phyloP scores from a whole-genome alignment of 2,888 invertebrate genomes.

The Platycnemis pennipes region DNA sequence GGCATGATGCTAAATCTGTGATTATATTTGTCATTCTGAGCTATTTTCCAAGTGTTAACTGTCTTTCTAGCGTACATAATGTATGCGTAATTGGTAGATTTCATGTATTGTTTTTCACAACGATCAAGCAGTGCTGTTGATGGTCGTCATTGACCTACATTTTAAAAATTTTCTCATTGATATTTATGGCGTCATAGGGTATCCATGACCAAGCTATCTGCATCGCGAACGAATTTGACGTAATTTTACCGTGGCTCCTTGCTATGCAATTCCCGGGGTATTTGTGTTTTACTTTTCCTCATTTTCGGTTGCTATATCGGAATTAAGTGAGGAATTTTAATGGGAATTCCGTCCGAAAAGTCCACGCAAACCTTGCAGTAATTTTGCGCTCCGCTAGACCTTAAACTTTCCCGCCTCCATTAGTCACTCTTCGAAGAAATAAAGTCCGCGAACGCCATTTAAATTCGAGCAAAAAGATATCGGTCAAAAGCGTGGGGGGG shows the following conservation, averaged over 20 bases:
- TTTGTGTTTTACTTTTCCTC: background rate
- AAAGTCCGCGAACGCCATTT: background rate
- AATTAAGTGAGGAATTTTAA: conserved; percentile 1
- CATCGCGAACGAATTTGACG: background rate
- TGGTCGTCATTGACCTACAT: no score
- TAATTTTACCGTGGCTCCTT: background rate
- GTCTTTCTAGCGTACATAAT: no score
- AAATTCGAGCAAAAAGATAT: background rate
- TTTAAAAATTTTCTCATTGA: background rate
- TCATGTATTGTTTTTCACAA: no score
- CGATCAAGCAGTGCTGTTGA: no score
- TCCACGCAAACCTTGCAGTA: background rate
- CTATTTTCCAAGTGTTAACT: no score
- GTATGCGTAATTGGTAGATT: no score
- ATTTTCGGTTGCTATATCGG: background rate
- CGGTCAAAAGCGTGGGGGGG: background rate
- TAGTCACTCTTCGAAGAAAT: background rate
- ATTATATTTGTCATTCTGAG: no score
- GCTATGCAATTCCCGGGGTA: background rate
- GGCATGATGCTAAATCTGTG: no score
- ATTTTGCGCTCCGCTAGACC: conserved; percentile 35
- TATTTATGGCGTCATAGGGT: background rate
- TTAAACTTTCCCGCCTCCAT: background rate
- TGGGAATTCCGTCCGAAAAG: conserved; percentile 12
- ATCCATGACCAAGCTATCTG: background rate